Conservation (phyloP, 2,797 vertebrate species). For the Siniperca scherzeri region DNA sequence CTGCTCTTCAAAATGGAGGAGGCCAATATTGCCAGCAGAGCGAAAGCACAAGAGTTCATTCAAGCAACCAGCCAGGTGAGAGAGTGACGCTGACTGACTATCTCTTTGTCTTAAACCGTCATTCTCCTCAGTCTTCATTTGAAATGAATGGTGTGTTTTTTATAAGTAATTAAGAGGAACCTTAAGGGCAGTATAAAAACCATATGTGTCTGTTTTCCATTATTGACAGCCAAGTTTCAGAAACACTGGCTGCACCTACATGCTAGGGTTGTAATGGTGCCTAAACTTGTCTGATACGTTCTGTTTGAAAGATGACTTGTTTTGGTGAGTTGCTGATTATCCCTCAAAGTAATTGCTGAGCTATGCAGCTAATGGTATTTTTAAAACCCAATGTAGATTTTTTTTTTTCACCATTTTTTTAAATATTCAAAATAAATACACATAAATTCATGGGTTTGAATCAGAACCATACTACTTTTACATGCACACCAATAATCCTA, state of each 20-base stretch:
- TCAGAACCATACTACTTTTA: not conserved
- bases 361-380: not conserved
- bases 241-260: slow-evolving; percentile 7
- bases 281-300: not conserved
- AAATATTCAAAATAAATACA: not conserved
- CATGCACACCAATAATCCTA: not conserved
- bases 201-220: not conserved
- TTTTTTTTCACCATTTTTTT: not conserved
- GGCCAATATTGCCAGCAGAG: slow-evolving; percentile 93
- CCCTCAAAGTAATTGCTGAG: not conserved
- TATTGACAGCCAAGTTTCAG: not conserved
- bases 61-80: slow-evolving; percentile 95
- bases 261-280: not conserved
- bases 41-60: slow-evolving; percentile 95
- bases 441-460: not conserved
- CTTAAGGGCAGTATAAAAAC: not conserved
- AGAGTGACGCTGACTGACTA: not conserved
- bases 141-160: not conserved
- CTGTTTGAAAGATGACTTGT: not conserved
- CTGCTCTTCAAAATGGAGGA: slow-evolving; percentile 98
- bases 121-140: not conserved
- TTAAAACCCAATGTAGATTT: not conserved
- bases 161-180: not conserved
- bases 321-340: not conserved
- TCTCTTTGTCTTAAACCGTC: not conserved